Conservation (phyloP, 2,888 invertebrate genomes). For the Morpho achilles region DNA sequence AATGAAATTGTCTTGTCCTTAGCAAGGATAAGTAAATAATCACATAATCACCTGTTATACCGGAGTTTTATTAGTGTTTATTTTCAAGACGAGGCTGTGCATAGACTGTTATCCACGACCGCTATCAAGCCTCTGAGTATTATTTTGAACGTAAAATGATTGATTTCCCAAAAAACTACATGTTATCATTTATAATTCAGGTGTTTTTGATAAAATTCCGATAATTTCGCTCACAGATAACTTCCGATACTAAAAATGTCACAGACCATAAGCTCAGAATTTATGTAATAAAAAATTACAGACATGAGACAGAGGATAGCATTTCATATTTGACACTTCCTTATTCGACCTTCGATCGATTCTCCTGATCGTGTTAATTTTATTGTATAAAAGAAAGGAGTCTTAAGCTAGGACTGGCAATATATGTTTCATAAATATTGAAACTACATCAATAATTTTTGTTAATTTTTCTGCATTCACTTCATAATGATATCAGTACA, state of each 20-base stretch:
- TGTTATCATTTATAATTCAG: conserved; percentile 65
- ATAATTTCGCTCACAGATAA: conserved; percentile 43
- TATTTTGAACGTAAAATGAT: conserved; percentile 40
- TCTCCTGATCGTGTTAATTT: too few relatives aligned
- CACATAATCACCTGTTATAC: conserved; percentile 42
- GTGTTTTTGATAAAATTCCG: conserved; percentile 60
- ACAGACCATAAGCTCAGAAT: too few relatives aligned
- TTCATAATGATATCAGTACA: too few relatives aligned
- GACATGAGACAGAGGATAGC: too few relatives aligned
- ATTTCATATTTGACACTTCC: too few relatives aligned
- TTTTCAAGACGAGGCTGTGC: conserved; percentile 31
- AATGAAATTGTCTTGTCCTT: background rate
- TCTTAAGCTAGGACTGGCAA: too few relatives aligned
- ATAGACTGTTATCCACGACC: conserved; percentile 31
- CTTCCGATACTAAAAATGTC: conserved; percentile 33
- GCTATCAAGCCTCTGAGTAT: conserved; percentile 30
- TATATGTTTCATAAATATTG: too few relatives aligned
- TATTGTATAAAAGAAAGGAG: too few relatives aligned
- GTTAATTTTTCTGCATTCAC: too few relatives aligned
- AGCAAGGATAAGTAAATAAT: conserved; percentile 20
- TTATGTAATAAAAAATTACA: too few relatives aligned
- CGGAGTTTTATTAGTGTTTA: conserved; percentile 38
- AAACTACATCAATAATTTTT: too few relatives aligned
- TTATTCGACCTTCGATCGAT: too few relatives aligned
- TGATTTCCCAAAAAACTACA: conserved; percentile 43